Conservation (phyloP, 2,888 invertebrate species). For the Tyria jacobaeae region DNA sequence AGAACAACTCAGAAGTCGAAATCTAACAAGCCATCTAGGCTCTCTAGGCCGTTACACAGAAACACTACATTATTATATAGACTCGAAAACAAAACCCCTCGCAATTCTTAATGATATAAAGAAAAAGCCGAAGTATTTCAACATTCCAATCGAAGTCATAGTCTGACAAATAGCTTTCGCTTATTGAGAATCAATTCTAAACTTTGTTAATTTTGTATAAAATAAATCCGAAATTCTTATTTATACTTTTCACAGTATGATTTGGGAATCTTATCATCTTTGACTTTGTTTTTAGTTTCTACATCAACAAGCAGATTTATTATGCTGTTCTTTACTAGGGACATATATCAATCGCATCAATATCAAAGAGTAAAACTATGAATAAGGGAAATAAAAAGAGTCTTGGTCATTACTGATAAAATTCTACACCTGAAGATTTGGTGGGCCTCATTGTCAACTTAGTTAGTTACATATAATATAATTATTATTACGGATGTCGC, state of each 20-base stretch:
- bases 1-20: too few relatives aligned
- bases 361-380: too few relatives aligned
- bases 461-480: not conserved
- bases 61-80: too few relatives aligned
- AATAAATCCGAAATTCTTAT: constrained; percentile 1
- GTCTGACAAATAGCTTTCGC: not conserved
- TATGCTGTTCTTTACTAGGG: not conserved
- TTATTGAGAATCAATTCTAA: not conserved
- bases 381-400: too few relatives aligned
- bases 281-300: not conserved
- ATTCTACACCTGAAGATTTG: too few relatives aligned
- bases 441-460: too few relatives aligned
- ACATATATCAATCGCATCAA: not conserved
- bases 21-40: too few relatives aligned
- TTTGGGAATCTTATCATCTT: not conserved
- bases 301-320: not conserved
- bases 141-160: not conserved
- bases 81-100: too few relatives aligned
- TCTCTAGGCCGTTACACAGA: too few relatives aligned
- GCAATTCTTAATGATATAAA: too few relatives aligned
- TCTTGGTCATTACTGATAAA: too few relatives aligned
- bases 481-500: not conserved
- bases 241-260: not conserved
- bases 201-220: constrained; percentile 6
- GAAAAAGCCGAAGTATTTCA: not conserved